Conservation (phyloP, 2,113 vertebrate genomes). For the Epinephelus cyanopodus region DNA sequence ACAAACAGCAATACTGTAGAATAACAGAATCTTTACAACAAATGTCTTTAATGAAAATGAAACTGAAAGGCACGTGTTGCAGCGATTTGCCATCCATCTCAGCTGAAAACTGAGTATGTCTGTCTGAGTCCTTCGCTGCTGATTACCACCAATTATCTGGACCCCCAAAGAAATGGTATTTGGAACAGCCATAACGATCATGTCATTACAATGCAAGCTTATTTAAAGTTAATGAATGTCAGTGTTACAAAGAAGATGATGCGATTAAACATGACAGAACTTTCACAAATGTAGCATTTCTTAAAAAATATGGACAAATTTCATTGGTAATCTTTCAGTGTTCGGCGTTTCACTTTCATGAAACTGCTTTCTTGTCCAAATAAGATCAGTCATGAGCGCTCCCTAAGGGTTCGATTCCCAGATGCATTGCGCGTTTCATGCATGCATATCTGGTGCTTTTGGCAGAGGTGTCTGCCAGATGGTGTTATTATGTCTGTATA, state of each 20-base stretch:
- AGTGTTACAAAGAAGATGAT: neutral
- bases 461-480: constrained; percentile 13
- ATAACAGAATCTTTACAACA: too few species aligned
- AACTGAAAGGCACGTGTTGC: too few species aligned
- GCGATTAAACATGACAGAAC: neutral
- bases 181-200: neutral
- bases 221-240: neutral
- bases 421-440: neutral
- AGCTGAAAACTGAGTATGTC: too few species aligned
- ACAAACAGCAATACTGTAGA: too few species aligned
- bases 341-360: neutral
- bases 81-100: too few species aligned
- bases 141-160: too few species aligned
- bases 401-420: neutral
- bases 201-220: neutral
- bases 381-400: neutral
- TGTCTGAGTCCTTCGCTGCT: too few species aligned
- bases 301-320: neutral
- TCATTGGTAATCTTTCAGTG: neutral
- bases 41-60: too few species aligned
- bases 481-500: constrained; percentile 35
- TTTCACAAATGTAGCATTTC: neutral
- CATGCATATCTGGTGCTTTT: neutral
- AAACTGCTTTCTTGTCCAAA: neutral
- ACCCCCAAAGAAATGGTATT: too few species aligned